Conservation (phyloP, 2,797 vertebrate genomes). For the Gymnothorax javanicus region DNA sequence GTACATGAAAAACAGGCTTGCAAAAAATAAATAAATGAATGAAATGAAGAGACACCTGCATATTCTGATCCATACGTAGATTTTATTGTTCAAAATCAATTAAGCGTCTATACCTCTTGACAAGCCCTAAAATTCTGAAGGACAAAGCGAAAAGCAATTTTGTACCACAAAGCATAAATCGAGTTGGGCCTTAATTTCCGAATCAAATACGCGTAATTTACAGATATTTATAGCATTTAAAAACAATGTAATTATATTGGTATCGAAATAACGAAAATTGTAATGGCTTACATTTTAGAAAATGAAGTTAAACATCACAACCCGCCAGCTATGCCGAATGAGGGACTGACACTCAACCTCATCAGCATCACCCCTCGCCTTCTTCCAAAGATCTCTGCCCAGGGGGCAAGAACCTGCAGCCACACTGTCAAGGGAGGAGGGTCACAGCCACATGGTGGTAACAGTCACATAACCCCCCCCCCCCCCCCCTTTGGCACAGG, state of each 20-base stretch:
- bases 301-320: background rate
- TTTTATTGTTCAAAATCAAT: constrained; percentile 64
- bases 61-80: constrained; percentile 61
- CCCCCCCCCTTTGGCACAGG: constrained; percentile 62
- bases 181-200: constrained; percentile 23
- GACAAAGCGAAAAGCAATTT: constrained; percentile 37
- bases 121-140: constrained; percentile 6
- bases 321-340: background rate
- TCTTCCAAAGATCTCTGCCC: constrained; percentile 62
- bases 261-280: background rate
- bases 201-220: background rate
- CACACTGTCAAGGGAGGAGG: constrained; percentile 48
- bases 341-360: constrained; percentile 1
- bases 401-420: constrained; percentile 54
- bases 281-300: background rate
- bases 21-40: constrained; percentile 67
- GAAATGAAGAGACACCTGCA: constrained; percentile 73
- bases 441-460: constrained; percentile 58
- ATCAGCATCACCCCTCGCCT: constrained; percentile 24
- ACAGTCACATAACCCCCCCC: constrained; percentile 64
- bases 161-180: constrained; percentile 64
- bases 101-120: background rate
- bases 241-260: background rate
- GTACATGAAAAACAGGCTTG: constrained; percentile 44
- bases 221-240: background rate